A percentile compares a stretch with the other conserved stretches of the same genome.
These are phyloP conservation scores for Rhinolophus sinicus DNA, from an alignment of 2,113 vertebrate species.

Conservation along the genomic window DNA sequence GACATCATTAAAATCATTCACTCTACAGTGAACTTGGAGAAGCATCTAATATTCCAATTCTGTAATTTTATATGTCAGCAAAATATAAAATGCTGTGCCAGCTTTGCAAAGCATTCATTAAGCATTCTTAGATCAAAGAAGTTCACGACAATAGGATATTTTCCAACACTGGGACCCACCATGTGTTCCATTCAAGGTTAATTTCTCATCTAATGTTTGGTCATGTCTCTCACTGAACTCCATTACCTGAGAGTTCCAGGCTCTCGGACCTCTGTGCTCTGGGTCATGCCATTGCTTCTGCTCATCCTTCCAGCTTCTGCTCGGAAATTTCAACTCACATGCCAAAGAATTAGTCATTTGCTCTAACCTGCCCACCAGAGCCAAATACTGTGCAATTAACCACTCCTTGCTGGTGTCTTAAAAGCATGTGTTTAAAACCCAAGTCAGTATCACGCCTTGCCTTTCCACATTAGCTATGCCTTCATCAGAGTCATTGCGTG, in stretches of 20 bases:
- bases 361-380: not conserved
- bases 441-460: not conserved
- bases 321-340: not conserved
- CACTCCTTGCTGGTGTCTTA: not conserved
- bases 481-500: not conserved
- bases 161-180: fast-evolving
- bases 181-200: not conserved
- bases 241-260: not conserved
- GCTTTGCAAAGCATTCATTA: not conserved
- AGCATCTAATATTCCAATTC: not conserved
- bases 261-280: fast-evolving
- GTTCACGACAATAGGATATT: not conserved
- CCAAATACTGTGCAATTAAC: not conserved
- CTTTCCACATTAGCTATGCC: not conserved
- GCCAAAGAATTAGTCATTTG: too few relatives aligned
- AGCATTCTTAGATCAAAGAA: not conserved
- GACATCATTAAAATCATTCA: not conserved
- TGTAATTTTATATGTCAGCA: not conserved
- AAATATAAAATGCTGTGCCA: not conserved
- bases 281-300: not conserved
- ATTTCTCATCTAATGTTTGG: not conserved
- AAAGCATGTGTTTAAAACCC: not conserved
- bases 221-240: not conserved
- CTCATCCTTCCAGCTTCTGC: not conserved
- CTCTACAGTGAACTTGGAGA: not conserved